A percentile compares a stretch with the other conserved stretches of the same genome.
These are phyloP conservation scores for Parnassius mnemosyne DNA, from an alignment of 2,888 invertebrate genomes.

Conservation along the genomic window DNA sequence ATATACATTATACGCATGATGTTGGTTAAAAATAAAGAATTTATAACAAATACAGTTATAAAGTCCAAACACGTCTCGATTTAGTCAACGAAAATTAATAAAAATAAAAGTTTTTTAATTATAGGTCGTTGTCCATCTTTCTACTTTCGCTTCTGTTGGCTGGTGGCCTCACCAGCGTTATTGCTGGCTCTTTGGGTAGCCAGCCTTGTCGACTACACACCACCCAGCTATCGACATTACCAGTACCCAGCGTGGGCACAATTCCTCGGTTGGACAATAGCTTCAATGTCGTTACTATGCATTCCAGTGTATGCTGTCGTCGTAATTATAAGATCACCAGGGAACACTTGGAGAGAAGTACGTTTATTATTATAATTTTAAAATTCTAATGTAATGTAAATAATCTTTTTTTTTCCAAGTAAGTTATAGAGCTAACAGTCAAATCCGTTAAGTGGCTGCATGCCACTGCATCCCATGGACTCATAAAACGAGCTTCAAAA, in stretches of 20 bases:
- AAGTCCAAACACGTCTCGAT: too few species aligned
- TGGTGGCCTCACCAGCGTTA: slow-evolving; percentile 88
- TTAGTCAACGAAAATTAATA: too few species aligned
- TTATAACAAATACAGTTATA: too few species aligned
- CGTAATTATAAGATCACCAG: slow-evolving; percentile 85
- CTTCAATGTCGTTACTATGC: slow-evolving; percentile 89
- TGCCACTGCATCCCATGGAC: too few species aligned
- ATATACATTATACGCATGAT: too few species aligned
- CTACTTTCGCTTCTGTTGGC: slow-evolving; percentile 93
- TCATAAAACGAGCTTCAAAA: too few species aligned
- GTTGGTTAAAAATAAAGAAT: too few species aligned
- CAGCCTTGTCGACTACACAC: slow-evolving; percentile 92
- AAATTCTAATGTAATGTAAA: background rate
- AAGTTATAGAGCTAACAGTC: too few species aligned
- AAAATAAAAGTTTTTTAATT: slow-evolving; percentile 28
- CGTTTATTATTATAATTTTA: slow-evolving; percentile 27
- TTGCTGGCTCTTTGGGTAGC: slow-evolving; percentile 93
- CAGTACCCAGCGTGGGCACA: slow-evolving; percentile 93
- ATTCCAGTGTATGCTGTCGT: slow-evolving; percentile 91
- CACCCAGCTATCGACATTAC: slow-evolving; percentile 91
- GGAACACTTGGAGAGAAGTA: slow-evolving; percentile 87
- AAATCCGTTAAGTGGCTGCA: too few species aligned
- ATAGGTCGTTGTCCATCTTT: slow-evolving; percentile 84
- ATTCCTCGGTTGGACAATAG: slow-evolving; percentile 92
- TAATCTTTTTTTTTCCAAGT: too few species aligned